Evolutionary conservation across 2,113 vertebrate species (phyloP).

Genomic region (Pseudonaja textilis): DNA sequence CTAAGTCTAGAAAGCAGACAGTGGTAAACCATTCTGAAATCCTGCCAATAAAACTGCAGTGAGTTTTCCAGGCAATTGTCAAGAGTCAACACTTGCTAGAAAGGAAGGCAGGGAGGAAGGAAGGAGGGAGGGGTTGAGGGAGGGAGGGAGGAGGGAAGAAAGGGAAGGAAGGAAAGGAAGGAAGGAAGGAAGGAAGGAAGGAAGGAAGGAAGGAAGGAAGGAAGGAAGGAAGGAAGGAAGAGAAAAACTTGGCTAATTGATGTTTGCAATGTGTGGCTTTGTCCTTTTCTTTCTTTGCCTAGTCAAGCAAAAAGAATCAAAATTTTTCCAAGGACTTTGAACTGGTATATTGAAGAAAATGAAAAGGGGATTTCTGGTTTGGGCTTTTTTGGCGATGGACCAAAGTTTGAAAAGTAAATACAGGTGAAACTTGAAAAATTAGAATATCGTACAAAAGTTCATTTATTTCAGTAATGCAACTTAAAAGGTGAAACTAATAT

Average conservation of each 20-base stretch:
- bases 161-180: background rate
- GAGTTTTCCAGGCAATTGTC: background rate
- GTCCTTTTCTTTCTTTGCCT: background rate
- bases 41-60: background rate
- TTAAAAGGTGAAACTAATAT: too few species aligned
- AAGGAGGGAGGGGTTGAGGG: too few species aligned
- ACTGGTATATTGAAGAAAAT: background rate
- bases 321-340: background rate
- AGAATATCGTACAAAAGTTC: too few species aligned
- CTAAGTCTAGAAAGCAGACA: background rate
- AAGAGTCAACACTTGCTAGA: background rate
- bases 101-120: too few species aligned
- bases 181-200: background rate
- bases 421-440: too few species aligned
- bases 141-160: background rate
- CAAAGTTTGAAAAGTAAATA: too few species aligned
- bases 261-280: background rate
- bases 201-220: background rate
- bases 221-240: background rate
- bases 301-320: background rate
- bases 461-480: too few species aligned
- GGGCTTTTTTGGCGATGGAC: too few species aligned
- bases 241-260: background rate
- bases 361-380: too few species aligned
- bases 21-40: background rate